These are phyloP conservation scores for Rhabdornis inornatus DNA, from an alignment of 2,113 vertebrate species.

Conservation along the genomic window DNA sequence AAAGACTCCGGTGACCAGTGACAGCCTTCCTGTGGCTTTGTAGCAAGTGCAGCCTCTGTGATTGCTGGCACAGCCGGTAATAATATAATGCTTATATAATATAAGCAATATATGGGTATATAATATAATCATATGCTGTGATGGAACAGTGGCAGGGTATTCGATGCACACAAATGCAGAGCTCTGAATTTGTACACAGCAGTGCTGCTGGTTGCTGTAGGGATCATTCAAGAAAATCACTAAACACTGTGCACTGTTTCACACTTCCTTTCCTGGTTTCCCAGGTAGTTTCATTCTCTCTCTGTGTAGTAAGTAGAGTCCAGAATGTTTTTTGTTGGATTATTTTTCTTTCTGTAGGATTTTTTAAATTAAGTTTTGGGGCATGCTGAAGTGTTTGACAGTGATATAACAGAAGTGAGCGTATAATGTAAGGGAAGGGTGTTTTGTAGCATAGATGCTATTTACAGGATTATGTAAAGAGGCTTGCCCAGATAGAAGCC, in stretches of 20 bases:
- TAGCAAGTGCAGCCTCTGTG: not conserved
- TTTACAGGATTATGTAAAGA: not conserved
- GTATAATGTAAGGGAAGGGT: not conserved
- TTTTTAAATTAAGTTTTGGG: not conserved
- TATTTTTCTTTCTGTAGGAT: not conserved
- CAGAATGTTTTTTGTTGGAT: not conserved
- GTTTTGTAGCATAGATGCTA: not conserved
- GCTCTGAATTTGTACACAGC: not conserved
- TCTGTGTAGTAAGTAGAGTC: not conserved
- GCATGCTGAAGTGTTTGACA: accelerated
- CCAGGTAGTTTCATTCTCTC: not conserved
- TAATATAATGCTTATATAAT: no score
- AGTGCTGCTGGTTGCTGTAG: not conserved
- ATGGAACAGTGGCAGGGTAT: not conserved
- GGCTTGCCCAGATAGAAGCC: not conserved
- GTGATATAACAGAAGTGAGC: not conserved
- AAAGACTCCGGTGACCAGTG: not conserved
- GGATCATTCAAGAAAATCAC: not conserved
- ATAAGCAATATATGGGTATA: no score
- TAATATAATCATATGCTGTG: not conserved
- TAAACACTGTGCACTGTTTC: not conserved
- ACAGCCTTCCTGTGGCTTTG: not conserved
- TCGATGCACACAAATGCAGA: not conserved
- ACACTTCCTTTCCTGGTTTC: not conserved
- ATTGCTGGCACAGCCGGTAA: not conserved